These are phyloP conservation scores for Neotoxoptera formosana DNA, from an alignment of 1,140 invertebrate genomes.

Conservation along the genomic window DNA sequence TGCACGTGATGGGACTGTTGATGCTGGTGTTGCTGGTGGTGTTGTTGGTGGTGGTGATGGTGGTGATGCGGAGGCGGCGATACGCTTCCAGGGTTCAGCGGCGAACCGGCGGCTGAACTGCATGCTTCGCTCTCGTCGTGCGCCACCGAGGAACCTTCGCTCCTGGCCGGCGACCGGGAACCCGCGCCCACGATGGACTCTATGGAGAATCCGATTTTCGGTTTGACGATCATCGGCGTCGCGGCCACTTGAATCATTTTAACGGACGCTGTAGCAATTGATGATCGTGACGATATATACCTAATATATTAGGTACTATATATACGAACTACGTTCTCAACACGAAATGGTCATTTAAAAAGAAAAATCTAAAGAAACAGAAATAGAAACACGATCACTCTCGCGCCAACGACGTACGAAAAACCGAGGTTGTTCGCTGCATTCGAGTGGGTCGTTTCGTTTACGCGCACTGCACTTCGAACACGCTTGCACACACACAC, in stretches of 20 bases:
- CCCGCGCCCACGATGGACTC: conserved; percentile 87
- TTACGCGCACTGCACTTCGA: neutral
- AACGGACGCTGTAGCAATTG: neutral
- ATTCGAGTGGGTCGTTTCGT: neutral
- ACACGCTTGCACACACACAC: neutral
- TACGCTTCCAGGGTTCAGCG: conserved; percentile 61
- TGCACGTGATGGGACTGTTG: conserved; percentile 43
- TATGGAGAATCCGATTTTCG: conserved; percentile 93
- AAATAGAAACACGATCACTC: neutral
- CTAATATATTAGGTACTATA: neutral
- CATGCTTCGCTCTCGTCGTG: conserved; percentile 66
- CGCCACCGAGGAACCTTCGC: conserved; percentile 59
- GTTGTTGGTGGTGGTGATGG: conserved; percentile 57
- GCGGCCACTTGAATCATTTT: conserved; percentile 66
- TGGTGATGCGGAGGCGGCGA: conserved; percentile 61
- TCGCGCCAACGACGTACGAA: neutral
- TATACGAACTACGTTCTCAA: neutral
- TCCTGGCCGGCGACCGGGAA: conserved; percentile 62
- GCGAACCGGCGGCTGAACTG: conserved; percentile 63
- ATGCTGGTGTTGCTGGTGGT: neutral
- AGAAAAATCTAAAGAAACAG: neutral
- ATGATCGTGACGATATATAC: neutral
- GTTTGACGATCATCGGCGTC: conserved; percentile 82
- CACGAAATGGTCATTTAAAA: neutral
- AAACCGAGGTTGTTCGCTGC: neutral